Base-by-base conservation (phyloP, 2,797 vertebrate genomes). In the Macropus fuliginosus region DNA sequence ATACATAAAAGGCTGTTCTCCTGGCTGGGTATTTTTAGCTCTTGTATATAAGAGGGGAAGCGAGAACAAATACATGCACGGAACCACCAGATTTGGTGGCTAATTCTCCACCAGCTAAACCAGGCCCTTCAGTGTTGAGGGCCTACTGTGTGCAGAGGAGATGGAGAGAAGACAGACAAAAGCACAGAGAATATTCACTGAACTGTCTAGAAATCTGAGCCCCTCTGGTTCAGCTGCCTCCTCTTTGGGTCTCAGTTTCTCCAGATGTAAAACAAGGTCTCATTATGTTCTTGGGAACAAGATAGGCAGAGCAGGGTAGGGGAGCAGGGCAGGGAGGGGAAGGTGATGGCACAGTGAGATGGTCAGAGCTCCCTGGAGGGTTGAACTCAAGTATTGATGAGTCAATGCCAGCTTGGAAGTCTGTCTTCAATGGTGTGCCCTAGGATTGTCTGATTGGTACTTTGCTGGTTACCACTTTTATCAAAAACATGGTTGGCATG, bases 351-450 rank as follows among this genome's bases (percentile, higher is more conserved):
- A 10, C 56, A 57, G 5, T 57, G 31, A 16, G 4, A 66, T 5
- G 34, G n/a, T 4, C 1, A 16, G 62, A 16, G 16, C 34, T n/a
- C 62, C 34, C 14, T 74, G 62, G 14, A 74, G 0, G 62, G 62
- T n/a, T 6, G 62, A 18, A n/a, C 34, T n/a, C 34, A 2, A 40
- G 6, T n/a, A n/a, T 0, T 1, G 21, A n/a, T 0, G 62, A n/a
- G 5, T 18, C 62, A 40, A 18, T 18, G 62, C 34, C 34, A 2
- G 34, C 57, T 3, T 59, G 57, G 57, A 31, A 31, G 16, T 16
- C 62, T 6, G 11, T 13, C 34, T 40, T n/a, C 34, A n/a, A 6
- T n/a, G 34, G 34, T 0, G 5, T 16, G 34, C 34, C 62, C 34
- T 1, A 16, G 29, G 62, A 34, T 4, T 34, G 14, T n/a, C 62